These are phyloP conservation scores for Scomber scombrus DNA, from an alignment of 2,113 vertebrate species.

Conservation along the genomic window DNA sequence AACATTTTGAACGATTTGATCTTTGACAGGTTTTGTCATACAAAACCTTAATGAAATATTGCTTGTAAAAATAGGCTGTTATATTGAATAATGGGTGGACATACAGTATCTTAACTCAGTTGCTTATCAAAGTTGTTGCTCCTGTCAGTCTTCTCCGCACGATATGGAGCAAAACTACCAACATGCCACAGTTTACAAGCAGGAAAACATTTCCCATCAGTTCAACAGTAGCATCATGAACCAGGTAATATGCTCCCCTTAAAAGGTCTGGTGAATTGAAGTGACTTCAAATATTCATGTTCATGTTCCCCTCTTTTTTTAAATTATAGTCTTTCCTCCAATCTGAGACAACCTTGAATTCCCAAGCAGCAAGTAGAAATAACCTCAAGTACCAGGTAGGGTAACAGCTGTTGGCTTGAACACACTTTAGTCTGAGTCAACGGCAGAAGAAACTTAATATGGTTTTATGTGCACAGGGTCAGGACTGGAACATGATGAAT, in stretches of 20 bases:
- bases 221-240: not conserved
- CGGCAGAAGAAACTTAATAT: not conserved
- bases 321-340: not conserved
- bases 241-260: constrained; percentile 18
- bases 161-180: not conserved
- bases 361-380: not conserved
- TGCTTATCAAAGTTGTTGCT: not conserved
- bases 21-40: not conserved
- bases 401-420: not conserved
- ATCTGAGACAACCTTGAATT: not conserved
- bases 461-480: constrained; percentile 6
- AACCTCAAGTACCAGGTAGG: constrained; percentile 26
- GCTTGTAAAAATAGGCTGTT: not conserved
- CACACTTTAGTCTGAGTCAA: not conserved
- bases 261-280: not conserved
- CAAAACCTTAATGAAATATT: not conserved
- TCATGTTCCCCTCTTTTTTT: not conserved
- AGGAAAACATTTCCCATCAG: not conserved
- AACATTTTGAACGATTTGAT: no score
- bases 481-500: not conserved
- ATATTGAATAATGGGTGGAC: not conserved
- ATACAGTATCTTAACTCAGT: not conserved
- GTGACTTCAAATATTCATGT: not conserved
- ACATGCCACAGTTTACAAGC: not conserved
- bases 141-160: constrained; percentile 3